These are phyloP conservation scores for Drymonia ruficornis DNA, from an alignment of 2,888 invertebrate genomes.

Conservation along the genomic window DNA sequence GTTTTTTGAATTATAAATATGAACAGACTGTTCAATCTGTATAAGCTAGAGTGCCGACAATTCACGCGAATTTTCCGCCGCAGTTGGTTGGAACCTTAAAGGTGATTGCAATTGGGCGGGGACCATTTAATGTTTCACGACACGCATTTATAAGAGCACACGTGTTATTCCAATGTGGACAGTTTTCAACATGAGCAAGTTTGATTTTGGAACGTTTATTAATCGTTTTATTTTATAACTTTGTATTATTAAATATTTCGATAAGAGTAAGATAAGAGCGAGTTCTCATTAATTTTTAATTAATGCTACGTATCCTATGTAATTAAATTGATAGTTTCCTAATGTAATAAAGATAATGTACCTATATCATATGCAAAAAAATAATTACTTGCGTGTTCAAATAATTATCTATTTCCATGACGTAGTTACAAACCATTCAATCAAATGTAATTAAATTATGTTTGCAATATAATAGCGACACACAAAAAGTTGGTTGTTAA, in stretches of 20 bases:
- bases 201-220: background rate
- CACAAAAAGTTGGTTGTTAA: constrained; percentile 25
- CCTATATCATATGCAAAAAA: background rate
- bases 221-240: no score
- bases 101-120: constrained; percentile 10
- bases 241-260: background rate
- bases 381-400: background rate
- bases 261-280: background rate
- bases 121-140: constrained; percentile 19
- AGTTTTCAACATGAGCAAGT: background rate
- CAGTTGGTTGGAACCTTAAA: no score
- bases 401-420: constrained; percentile 31
- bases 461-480: constrained; percentile 17
- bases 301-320: background rate
- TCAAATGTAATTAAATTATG: constrained; percentile 21
- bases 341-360: background rate
- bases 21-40: no score
- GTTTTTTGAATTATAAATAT: no score
- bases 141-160: constrained; percentile 29
- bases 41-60: no score
- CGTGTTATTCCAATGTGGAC: constrained; percentile 22
- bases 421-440: constrained; percentile 23
- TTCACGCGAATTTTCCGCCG: no score
- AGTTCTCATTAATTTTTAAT: background rate
- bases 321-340: background rate